These are phyloP conservation scores for Cryptotis parvus DNA, from an alignment of 2,113 vertebrate species.

Conservation along the genomic window DNA sequence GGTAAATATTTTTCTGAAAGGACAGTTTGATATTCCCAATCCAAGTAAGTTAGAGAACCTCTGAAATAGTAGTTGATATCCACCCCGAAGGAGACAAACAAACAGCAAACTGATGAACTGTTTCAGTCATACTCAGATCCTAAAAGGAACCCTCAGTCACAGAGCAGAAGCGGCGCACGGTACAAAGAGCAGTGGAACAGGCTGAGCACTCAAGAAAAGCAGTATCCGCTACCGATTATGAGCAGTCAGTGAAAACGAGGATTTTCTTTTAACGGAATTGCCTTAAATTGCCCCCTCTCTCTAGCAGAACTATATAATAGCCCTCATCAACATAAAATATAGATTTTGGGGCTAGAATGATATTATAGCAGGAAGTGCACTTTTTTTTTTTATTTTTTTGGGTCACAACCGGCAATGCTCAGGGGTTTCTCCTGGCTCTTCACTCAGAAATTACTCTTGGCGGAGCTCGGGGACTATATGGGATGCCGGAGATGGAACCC, in stretches of 20 bases:
- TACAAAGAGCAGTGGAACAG: neutral
- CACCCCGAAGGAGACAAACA: neutral
- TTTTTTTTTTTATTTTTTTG: too few relatives aligned
- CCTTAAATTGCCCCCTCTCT: neutral
- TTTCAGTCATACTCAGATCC: neutral
- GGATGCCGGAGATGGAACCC: too few relatives aligned
- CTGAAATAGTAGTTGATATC: too few relatives aligned
- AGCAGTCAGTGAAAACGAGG: neutral
- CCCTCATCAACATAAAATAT: neutral
- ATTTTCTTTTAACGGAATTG: neutral
- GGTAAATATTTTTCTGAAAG: too few relatives aligned
- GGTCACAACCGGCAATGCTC: too few relatives aligned
- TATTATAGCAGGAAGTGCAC: too few relatives aligned
- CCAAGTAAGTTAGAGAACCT: neutral
- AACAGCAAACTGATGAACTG: neutral
- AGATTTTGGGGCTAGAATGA: too few relatives aligned
- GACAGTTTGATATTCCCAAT: too few relatives aligned
- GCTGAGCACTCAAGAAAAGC: neutral
- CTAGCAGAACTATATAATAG: neutral
- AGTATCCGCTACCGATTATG: neutral
- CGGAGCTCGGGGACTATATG: too few relatives aligned
- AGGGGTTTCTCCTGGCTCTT: too few relatives aligned
- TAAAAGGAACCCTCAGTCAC: neutral
- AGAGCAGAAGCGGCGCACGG: constrained; percentile 22
- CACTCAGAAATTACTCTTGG: too few relatives aligned